Evolutionary conservation across 2,888 invertebrate species (phyloP).

Genomic region (Dastarcus helophoroides): DNA sequence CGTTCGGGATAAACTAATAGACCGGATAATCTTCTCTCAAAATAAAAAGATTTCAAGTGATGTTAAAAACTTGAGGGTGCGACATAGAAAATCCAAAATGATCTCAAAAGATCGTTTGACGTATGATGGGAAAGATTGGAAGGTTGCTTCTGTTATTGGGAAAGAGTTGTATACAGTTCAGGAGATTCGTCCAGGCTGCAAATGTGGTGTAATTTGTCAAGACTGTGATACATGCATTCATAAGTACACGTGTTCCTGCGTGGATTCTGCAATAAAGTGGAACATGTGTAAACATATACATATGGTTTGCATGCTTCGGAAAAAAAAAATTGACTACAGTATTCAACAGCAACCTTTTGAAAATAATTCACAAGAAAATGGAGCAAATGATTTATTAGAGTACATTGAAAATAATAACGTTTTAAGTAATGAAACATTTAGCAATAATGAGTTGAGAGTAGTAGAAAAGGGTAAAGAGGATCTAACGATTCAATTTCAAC

Average conservation of each 20-base stretch:
- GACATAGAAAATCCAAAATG: conserved; percentile 3
- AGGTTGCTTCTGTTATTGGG: conserved; percentile 5
- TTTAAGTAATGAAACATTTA: too few relatives aligned
- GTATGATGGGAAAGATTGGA: conserved; percentile 5
- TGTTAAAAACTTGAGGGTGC: conserved; percentile 6
- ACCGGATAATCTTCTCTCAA: conserved; percentile 12
- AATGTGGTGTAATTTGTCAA: conserved; percentile 9
- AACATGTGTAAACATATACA: conserved; percentile 13
- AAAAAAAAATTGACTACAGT: too few relatives aligned
- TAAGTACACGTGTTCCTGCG: conserved; percentile 7
- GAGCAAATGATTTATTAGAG: too few relatives aligned
- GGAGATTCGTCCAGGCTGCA: conserved; percentile 7
- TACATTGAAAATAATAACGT: too few relatives aligned
- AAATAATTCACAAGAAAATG: too few relatives aligned
- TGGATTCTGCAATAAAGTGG: conserved; percentile 10
- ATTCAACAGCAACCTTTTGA: too few relatives aligned
- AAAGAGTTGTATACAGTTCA: conserved; percentile 8
- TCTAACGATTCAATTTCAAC: conserved; percentile 1
- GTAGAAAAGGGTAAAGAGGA: neutral
- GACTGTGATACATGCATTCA: conserved; percentile 11
- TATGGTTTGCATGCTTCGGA: too few relatives aligned
- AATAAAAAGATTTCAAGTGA: conserved; percentile 13
- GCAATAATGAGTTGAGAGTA: too few relatives aligned
- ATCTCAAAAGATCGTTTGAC: conserved; percentile 6
- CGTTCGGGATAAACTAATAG: conserved; percentile 17